Evolutionary conservation across 1,140 invertebrate species (phyloP).

Genomic region (Hycleus phaleratus): DNA sequence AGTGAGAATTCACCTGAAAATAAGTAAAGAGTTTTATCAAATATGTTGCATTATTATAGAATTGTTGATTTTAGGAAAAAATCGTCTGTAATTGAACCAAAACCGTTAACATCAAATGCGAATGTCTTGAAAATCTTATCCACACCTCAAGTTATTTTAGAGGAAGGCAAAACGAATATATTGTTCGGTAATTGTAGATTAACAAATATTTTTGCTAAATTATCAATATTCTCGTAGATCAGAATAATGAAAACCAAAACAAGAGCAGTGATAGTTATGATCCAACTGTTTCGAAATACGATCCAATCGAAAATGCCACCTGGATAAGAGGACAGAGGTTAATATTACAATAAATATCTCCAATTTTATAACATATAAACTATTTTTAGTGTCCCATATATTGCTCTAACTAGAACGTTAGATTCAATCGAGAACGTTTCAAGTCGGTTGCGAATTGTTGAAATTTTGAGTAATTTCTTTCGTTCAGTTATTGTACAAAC

Average conservation of each 20-base stretch:
- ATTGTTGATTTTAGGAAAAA: constrained; percentile 1
- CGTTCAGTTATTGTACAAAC: constrained; percentile 83
- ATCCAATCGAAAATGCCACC: constrained; percentile 84
- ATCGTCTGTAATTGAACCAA: neutral
- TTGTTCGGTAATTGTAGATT: too few species aligned
- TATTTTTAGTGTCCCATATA: constrained; percentile 75
- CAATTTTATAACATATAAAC: neutral
- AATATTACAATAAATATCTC: constrained; percentile 22
- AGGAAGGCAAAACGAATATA: constrained; percentile 4
- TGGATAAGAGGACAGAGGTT: constrained; percentile 75
- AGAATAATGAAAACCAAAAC: constrained; percentile 27
- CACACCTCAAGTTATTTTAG: constrained; percentile 11
- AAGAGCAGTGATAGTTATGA: constrained; percentile 51
- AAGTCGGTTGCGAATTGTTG: constrained; percentile 86
- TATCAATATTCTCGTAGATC: constrained; percentile 5
- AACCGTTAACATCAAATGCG: neutral
- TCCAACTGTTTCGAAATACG: constrained; percentile 69
- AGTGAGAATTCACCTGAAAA: constrained; percentile 19
- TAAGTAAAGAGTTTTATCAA: constrained; percentile 15
- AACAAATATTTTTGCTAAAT: neutral
- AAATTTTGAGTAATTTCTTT: constrained; percentile 91
- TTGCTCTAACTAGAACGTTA: constrained; percentile 84
- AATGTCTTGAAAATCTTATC: constrained; percentile 5
- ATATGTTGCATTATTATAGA: neutral
- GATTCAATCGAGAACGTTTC: constrained; percentile 86